These are phyloP conservation scores for Acanthurus tractus DNA, from an alignment of 2,797 vertebrate species.

Conservation along the genomic window DNA sequence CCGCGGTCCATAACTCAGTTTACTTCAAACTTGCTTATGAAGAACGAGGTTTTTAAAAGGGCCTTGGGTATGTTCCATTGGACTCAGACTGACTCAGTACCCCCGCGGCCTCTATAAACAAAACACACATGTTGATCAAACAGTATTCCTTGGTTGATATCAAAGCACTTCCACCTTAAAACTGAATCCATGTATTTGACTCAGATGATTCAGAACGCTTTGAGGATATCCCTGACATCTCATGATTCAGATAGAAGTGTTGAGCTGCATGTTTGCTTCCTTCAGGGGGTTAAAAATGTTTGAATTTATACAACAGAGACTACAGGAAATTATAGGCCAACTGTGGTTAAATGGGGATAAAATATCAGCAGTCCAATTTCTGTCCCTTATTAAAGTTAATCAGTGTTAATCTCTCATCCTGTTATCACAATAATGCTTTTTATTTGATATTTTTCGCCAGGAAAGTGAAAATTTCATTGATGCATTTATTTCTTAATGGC, in stretches of 20 bases:
- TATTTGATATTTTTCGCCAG: not conserved
- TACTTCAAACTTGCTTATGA: constrained; percentile 17
- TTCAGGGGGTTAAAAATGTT: constrained; percentile 3
- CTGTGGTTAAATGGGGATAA: constrained; percentile 23
- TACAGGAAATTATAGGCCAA: constrained; percentile 2
- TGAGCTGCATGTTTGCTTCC: constrained; percentile 23
- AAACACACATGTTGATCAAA: constrained; percentile 4
- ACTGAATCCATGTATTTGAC: constrained; percentile 34
- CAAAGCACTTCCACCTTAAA: constrained; percentile 13
- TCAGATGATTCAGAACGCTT: constrained; percentile 27
- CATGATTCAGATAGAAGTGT: constrained; percentile 18
- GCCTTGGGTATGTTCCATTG: not conserved
- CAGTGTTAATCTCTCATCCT: constrained; percentile 11
- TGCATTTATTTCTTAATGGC: not conserved
- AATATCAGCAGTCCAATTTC: not conserved
- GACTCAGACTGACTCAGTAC: constrained; percentile 10
- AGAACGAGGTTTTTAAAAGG: not conserved
- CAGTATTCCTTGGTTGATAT: not conserved
- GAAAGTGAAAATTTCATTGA: not conserved
- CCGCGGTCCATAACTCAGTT: not conserved
- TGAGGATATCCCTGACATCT: constrained; percentile 19
- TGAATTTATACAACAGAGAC: constrained; percentile 23
- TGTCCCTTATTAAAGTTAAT: not conserved
- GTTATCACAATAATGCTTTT: not conserved
- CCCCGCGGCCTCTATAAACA: not conserved